Percentiles rank a stretch among this genome's conserved stretches.
Conservation (phyloP, 2,888 invertebrate species). For the Arenicola marina region DNA sequence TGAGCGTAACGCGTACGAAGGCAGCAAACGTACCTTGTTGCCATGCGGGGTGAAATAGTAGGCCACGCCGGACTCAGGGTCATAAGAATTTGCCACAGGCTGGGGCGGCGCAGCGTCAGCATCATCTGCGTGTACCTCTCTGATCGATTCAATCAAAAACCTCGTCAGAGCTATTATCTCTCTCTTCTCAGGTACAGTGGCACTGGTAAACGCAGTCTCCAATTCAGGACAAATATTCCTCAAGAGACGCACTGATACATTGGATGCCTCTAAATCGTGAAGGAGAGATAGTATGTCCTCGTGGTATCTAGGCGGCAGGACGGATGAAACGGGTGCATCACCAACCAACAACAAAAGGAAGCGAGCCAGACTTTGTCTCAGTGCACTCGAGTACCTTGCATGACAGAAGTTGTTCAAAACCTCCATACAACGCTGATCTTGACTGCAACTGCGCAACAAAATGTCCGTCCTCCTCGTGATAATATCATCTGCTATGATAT, state of each 20-base stretch:
- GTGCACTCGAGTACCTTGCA: background rate
- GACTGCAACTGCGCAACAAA: background rate
- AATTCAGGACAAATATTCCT: background rate
- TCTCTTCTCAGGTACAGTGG: no score
- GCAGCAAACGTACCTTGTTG: background rate
- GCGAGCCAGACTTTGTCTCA: background rate
- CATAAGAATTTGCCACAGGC: background rate
- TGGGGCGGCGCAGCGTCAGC: background rate
- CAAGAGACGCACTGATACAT: no score
- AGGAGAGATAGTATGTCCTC: background rate
- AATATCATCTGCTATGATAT: background rate
- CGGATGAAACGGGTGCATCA: background rate
- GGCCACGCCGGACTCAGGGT: constrained; percentile 4
- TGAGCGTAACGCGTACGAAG: background rate
- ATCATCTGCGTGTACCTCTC: background rate
- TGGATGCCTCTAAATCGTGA: no score
- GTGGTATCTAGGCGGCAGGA: background rate
- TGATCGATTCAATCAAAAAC: background rate
- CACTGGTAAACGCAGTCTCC: background rate
- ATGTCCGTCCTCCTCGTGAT: background rate
- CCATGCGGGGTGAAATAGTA: constrained; percentile 8
- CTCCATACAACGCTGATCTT: background rate
- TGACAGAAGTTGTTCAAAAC: background rate
- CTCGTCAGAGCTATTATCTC: no score
- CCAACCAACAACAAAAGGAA: background rate